Evolutionary conservation across 2,888 invertebrate genomes (phyloP).

Genomic region (Ichneumoninae sp.): DNA sequence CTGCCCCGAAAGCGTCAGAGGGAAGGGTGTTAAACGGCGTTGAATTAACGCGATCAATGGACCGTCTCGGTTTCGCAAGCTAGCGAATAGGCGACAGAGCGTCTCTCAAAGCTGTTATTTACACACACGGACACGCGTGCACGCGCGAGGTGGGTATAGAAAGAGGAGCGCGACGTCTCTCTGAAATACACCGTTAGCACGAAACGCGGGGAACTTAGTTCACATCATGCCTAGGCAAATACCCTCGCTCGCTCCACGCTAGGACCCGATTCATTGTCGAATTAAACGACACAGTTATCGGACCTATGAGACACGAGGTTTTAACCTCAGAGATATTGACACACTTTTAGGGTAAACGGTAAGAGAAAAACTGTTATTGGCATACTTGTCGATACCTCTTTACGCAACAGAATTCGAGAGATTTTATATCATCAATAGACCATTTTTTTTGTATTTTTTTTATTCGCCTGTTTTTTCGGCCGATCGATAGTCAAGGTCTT

Average conservation of each 20-base stretch:
- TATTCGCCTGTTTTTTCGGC: not conserved
- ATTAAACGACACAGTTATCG: constrained; percentile 17
- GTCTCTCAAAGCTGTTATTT: constrained; percentile 14
- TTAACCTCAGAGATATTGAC: constrained; percentile 10
- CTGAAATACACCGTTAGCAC: constrained; percentile 60
- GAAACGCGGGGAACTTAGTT: constrained; percentile 46
- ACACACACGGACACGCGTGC: constrained; percentile 9
- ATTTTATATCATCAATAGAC: not conserved
- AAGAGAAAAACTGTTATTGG: constrained; percentile 13
- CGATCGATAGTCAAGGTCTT: no score
- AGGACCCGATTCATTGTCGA: not conserved
- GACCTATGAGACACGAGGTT: not conserved
- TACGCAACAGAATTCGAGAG: not conserved
- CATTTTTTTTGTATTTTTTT: not conserved
- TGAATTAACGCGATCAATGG: constrained; percentile 55
- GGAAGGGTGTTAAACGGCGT: constrained; percentile 28
- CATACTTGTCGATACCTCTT: not conserved
- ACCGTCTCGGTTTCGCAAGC: constrained; percentile 25
- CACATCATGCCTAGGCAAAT: constrained; percentile 13
- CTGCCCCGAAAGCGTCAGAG: not conserved
- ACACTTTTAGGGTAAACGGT: constrained; percentile 14
- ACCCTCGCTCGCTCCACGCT: constrained; percentile 5
- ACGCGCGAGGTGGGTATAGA: not conserved
- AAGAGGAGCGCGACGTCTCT: constrained; percentile 36
- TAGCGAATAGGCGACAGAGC: not conserved